Conservation (phyloP, 2,888 invertebrate species). For the Sepiola atlantica region DNA sequence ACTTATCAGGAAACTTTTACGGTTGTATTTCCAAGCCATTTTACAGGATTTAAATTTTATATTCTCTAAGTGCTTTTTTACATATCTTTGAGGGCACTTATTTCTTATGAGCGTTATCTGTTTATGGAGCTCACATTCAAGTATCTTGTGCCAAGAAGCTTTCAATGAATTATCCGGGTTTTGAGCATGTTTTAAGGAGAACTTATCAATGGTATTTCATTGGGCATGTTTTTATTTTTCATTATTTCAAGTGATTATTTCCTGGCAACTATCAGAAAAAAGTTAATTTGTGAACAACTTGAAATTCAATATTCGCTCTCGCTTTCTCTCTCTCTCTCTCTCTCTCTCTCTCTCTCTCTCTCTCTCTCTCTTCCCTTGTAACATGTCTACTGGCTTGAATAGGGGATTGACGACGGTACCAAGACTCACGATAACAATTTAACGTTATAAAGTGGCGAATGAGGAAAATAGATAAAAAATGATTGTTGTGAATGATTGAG, state of each 20-base stretch:
- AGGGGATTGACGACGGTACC: too few relatives aligned
- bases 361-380: too few relatives aligned
- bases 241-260: not conserved
- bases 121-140: not conserved
- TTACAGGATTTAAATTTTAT: not conserved
- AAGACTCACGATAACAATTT: too few relatives aligned
- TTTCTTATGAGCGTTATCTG: not conserved
- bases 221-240: not conserved
- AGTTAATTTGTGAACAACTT: not conserved
- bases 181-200: not conserved
- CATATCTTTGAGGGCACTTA: not conserved
- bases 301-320: not conserved
- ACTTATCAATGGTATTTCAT: not conserved
- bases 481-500: too few relatives aligned
- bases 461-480: too few relatives aligned
- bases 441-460: too few relatives aligned
- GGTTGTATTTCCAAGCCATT: too few relatives aligned
- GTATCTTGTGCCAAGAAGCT: not conserved
- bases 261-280: not conserved
- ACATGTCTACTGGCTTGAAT: too few relatives aligned
- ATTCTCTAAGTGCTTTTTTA: not conserved
- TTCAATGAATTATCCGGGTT: not conserved
- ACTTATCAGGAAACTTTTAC: too few relatives aligned
- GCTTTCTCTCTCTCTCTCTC: not conserved
- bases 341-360: not conserved